Evolutionary conservation across 1,140 invertebrate species (phyloP).

Genomic region (Neocloeon triangulifer): DNA sequence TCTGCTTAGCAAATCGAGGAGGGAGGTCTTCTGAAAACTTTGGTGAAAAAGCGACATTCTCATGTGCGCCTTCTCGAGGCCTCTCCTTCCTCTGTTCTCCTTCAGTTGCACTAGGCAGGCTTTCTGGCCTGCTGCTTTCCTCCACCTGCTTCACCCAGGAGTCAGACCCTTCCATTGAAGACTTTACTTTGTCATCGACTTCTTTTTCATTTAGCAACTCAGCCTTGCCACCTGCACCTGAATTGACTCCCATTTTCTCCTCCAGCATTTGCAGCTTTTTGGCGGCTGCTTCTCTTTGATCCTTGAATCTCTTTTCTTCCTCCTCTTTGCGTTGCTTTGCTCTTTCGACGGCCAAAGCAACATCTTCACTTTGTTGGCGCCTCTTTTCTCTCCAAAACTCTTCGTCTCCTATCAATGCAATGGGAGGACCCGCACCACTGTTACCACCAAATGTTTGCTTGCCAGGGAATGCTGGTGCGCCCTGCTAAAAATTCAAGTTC

Average conservation of each 20-base stretch:
- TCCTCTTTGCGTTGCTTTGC: conserved; percentile 57
- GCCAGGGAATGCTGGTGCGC: too few relatives aligned
- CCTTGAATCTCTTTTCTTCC: conserved; percentile 51
- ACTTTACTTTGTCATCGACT: too few relatives aligned
- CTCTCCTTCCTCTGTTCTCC: conserved; percentile 3
- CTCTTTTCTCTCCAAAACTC: conserved; percentile 46
- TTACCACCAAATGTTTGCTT: conserved; percentile 3
- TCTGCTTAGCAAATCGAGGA: too few relatives aligned
- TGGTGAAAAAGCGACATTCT: too few relatives aligned
- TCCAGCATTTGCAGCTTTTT: conserved; percentile 37
- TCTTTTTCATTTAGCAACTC: conserved; percentile 10
- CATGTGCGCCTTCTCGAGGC: conserved; percentile 9
- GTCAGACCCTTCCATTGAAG: too few relatives aligned
- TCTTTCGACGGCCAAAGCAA: conserved; percentile 44
- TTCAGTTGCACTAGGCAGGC: conserved; percentile 8
- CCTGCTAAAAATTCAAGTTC: background rate
- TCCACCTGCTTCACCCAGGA: conserved; percentile 4
- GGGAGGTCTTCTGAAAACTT: too few relatives aligned
- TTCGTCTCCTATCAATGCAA: conserved; percentile 32
- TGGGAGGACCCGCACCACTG: too few relatives aligned
- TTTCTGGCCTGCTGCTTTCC: background rate
- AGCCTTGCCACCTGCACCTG: too few relatives aligned
- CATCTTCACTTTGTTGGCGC: conserved; percentile 37
- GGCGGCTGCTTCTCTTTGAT: conserved; percentile 21
- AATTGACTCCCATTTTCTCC: conserved; percentile 29